Conservation (phyloP, 2,797 vertebrate genomes). For the Premnoplex brunnescens region DNA sequence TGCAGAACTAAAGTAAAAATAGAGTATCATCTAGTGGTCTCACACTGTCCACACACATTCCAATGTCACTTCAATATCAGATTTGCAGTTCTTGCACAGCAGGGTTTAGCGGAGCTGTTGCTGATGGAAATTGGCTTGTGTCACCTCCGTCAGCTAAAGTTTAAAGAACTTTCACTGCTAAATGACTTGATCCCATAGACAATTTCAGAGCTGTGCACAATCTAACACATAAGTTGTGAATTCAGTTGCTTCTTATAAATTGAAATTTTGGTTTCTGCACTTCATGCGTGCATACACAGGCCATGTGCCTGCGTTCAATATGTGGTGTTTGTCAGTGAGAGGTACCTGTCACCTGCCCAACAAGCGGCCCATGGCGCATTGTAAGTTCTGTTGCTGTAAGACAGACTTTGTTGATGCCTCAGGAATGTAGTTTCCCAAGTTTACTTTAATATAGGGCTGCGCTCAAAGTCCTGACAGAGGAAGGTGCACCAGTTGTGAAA, state of each 20-base stretch:
- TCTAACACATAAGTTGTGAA: background rate
- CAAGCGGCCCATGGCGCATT: background rate
- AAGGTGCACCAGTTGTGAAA: background rate
- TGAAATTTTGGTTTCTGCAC: background rate
- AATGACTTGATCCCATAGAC: background rate
- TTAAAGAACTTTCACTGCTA: background rate
- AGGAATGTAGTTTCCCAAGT: background rate
- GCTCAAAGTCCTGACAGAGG: background rate
- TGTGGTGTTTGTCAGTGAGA: background rate
- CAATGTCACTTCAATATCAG: background rate
- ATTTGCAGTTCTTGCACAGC: background rate
- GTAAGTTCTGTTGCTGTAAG: conserved; percentile 1
- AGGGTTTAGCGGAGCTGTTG: background rate
- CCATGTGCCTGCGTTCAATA: background rate
- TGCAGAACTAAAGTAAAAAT: background rate
- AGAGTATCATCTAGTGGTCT: background rate
- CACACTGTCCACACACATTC: background rate
- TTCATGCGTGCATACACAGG: background rate
- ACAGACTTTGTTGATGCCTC: conserved; percentile 11
- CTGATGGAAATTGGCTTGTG: background rate
- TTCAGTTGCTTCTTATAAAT: background rate
- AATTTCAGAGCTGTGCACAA: background rate
- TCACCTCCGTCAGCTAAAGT: background rate
- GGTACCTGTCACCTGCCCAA: background rate
- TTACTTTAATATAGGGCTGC: background rate